phyloP scores from a whole-genome alignment of 2,113 vertebrate species.

The Poeciliopsis prolifica region DNA sequence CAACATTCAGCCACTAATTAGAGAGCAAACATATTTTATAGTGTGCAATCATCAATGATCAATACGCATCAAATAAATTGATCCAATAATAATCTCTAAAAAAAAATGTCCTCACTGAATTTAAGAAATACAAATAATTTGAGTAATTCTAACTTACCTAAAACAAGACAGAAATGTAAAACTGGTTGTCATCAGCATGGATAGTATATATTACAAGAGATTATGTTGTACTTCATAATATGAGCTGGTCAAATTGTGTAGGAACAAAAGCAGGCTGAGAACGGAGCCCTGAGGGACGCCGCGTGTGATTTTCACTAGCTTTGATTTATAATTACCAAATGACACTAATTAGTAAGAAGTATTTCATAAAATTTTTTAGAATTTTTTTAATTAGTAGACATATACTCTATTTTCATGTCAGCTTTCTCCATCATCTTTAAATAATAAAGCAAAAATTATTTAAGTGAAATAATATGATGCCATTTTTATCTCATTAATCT shows the following conservation, averaged over 20 bases:
- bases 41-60: too few species aligned
- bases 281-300: background rate
- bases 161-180: background rate
- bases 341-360: background rate
- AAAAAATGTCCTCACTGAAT: too few species aligned
- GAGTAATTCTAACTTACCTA: too few species aligned
- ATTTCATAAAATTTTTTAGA: too few species aligned
- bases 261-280: background rate
- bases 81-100: too few species aligned
- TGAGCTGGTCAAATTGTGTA: background rate
- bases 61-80: too few species aligned
- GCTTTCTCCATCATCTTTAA: background rate
- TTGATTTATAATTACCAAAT: background rate
- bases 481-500: background rate
- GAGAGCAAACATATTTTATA: too few species aligned
- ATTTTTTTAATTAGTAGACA: background rate
- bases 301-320: background rate
- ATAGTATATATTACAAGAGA: background rate
- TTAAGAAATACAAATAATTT: too few species aligned
- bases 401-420: background rate
- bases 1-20: too few species aligned
- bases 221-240: background rate
- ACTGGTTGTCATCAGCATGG: background rate
- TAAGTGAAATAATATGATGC: background rate
- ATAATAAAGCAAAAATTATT: background rate